phyloP scores from a whole-genome alignment of 2,888 invertebrate genomes.

The Oscheius onirici region DNA sequence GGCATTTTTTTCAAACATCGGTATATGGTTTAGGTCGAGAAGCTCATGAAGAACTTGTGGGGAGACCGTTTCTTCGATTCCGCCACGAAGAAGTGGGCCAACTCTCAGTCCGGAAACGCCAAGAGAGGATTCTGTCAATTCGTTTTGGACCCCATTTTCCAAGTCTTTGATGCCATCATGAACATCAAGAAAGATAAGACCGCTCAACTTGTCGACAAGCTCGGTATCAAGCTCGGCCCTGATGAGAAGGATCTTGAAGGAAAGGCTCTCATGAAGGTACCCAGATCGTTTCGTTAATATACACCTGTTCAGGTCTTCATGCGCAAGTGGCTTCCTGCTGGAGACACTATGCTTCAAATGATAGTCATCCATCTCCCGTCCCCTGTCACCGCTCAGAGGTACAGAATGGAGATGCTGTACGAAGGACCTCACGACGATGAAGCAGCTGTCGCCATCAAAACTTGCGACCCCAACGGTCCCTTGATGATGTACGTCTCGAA shows the following conservation, averaged over 20 bases:
- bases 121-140: slow-evolving; percentile 99
- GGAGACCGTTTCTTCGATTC: slow-evolving; percentile 99
- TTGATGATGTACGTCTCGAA: slow-evolving; percentile 99
- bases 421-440: slow-evolving; percentile 97
- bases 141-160: slow-evolving; percentile 97
- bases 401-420: slow-evolving; percentile 99
- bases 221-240: slow-evolving; percentile 88
- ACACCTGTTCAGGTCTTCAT: slow-evolving; percentile 82
- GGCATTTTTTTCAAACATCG: not conserved
- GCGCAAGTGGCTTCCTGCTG: slow-evolving; percentile 99
- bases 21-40: slow-evolving; percentile 84
- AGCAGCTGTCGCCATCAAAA: slow-evolving; percentile 83
- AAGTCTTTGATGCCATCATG: slow-evolving; percentile 87
- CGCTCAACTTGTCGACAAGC: slow-evolving; percentile 85
- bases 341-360: slow-evolving; percentile 99
- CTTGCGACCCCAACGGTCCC: slow-evolving; percentile 93
- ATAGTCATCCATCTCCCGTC: slow-evolving; percentile 99
- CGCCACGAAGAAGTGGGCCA: slow-evolving; percentile 95
- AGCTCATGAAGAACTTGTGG: slow-evolving; percentile 93
- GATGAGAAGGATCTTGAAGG: slow-evolving; percentile 97
- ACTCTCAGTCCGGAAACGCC: slow-evolving; percentile 78
- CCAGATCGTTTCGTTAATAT: not conserved
- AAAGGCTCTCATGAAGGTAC: slow-evolving; percentile 90
- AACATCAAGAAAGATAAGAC: slow-evolving; percentile 94
- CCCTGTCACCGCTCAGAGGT: slow-evolving; percentile 91